Percentiles rank a stretch among this genome's conserved stretches.
Conservation (phyloP, 64 coral and sea anemone genomes). For the Anthopleura sola region DNA sequence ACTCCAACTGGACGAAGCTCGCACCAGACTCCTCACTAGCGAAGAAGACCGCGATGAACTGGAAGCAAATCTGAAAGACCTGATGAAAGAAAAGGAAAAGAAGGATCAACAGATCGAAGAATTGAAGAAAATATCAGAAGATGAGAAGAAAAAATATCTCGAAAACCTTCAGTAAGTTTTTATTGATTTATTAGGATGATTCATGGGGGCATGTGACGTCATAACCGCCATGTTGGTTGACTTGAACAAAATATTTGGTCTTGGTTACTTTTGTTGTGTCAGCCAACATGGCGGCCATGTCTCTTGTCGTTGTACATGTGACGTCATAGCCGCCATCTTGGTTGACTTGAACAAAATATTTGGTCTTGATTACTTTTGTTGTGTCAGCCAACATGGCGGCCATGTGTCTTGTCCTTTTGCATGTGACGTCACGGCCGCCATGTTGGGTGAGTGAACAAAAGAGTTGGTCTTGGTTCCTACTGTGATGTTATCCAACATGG, state of each 20-base stretch:
- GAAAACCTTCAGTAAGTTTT: conserved; percentile 52
- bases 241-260: neutral
- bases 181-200: neutral
- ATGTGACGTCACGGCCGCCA: no score
- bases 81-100: conserved; percentile 34
- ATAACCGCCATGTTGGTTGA: neutral
- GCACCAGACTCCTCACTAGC: conserved; percentile 39
- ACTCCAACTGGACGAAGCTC: conserved; percentile 46
- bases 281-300: no score
- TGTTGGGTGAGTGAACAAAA: neutral
- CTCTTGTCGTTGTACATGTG: no score
- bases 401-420: no score
- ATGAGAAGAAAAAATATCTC: conserved; percentile 40
- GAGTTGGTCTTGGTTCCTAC: neutral
- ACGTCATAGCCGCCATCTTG: no score
- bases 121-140: conserved; percentile 39
- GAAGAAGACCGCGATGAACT: conserved; percentile 49
- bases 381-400: no score
- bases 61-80: conserved; percentile 10
- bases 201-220: no score
- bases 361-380: no score
- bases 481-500: no score
- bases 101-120: conserved; percentile 50
- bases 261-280: neutral
- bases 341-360: no score